Base-by-base conservation (phyloP, 2,888 invertebrate species). In the Rhagophthalmus giganteus region DNA sequence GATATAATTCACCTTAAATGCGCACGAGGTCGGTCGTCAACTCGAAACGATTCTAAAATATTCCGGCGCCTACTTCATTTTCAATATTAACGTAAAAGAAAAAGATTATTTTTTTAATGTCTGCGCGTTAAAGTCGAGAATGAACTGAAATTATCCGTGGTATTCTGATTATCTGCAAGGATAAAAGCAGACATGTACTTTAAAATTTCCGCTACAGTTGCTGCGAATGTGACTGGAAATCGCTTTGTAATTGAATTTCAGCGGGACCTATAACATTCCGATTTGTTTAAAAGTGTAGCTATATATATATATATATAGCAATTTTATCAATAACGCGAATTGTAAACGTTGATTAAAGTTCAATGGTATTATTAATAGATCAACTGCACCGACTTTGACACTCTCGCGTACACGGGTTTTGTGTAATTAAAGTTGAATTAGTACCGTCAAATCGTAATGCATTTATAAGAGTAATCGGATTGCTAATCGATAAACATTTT, bases 221-320 rank as follows among this genome's bases (percentile, higher is more conserved):
- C 2, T 11, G 2, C 12, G 11, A 30, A 12, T 9, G 12, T 13
- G 30, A 30, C 5, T 2, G 11, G 30, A 20, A 5, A 24, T 9
- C 11, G 13, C 9, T n/a, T 4, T 20, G 35, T 34, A 44, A 44
- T 44, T 44, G 16, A 20, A 27, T 35, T 35, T 28, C 13, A 26
- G 27, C 7, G 16, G 26, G 14, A 16, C 16, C 28, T 16, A 42
- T 34, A 16, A 35, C 30, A 28, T 44, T 37, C 24, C 11, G 9
- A n/a, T n/a, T n/a, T n/a, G n/a, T n/a, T n/a, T n/a, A n/a, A n/a
- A n/a, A n/a, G 28, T 9, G 30, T 30, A 5, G 30, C 14, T 14
- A 11, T 20, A 20, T 27, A 30, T 31, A 31, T 30, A 6, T 9
- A 2, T 31, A 25, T 31, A 14, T 31, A n/a, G n/a, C n/a, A n/a